Evolutionary conservation across 2,888 invertebrate species (phyloP).

Genomic region (Ophion ellenae): DNA sequence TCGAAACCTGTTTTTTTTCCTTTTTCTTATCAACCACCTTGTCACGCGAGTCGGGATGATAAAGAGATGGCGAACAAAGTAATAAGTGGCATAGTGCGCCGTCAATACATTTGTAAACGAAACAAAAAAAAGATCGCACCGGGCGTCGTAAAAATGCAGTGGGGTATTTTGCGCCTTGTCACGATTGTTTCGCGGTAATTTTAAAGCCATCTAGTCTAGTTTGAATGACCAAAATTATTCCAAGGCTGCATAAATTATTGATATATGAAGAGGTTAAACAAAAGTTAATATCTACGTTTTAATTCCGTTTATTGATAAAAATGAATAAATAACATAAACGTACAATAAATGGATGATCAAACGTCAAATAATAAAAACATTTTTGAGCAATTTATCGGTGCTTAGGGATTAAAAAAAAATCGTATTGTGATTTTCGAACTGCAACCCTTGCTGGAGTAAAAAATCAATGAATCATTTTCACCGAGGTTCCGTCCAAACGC

Average conservation of each 20-base stretch:
- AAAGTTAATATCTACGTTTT: not conserved
- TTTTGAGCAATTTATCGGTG: not conserved
- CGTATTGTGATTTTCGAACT: too few relatives aligned
- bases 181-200: not conserved
- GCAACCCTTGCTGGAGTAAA: not conserved
- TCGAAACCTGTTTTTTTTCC: slow-evolving; percentile 13
- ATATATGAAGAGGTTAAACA: not conserved
- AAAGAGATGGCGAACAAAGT: slow-evolving; percentile 7
- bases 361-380: too few relatives aligned
- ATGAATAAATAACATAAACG: too few relatives aligned
- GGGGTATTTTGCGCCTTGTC: not conserved
- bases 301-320: not conserved
- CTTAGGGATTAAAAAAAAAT: not conserved
- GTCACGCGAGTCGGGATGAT: not conserved
- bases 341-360: not conserved
- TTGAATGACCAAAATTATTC: not conserved
- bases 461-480: not conserved
- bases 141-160: slow-evolving; percentile 1
- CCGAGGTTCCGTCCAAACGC: not conserved
- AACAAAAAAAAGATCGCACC: not conserved
- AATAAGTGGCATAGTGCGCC: slow-evolving; percentile 12
- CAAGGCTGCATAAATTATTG: not conserved
- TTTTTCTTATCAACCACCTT: slow-evolving; percentile 7
- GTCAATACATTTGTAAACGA: not conserved
- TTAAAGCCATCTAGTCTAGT: not conserved